phyloP scores from a whole-genome alignment of 2,888 invertebrate genomes.

The Hoplodrina blanda region DNA sequence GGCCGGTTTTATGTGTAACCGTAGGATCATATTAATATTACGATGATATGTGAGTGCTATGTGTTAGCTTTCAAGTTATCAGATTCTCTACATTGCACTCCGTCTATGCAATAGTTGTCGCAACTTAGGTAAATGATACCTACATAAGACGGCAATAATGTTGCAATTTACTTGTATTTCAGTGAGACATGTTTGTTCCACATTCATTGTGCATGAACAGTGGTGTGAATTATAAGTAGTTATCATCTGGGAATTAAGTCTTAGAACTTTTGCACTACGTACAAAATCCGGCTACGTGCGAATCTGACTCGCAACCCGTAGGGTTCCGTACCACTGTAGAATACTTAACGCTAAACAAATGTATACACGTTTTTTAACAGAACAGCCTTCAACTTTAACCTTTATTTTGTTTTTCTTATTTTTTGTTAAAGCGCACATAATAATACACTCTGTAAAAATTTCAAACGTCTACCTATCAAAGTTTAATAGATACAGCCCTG shows the following conservation, averaged over 20 bases:
- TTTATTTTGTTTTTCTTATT: too few relatives aligned
- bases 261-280: constrained; percentile 4
- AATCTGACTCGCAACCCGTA: too few relatives aligned
- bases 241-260: constrained; percentile 32
- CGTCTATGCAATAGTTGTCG: constrained; percentile 22
- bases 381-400: too few relatives aligned
- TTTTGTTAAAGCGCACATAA: too few relatives aligned
- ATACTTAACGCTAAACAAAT: too few relatives aligned
- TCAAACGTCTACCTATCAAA: too few relatives aligned
- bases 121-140: constrained; percentile 39
- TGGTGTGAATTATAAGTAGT: constrained; percentile 29
- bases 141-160: constrained; percentile 17
- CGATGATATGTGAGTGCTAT: constrained; percentile 38
- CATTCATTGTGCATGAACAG: constrained; percentile 14
- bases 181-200: constrained; percentile 14
- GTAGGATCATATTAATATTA: constrained; percentile 25
- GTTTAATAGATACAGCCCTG: too few relatives aligned
- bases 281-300: not conserved
- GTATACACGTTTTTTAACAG: too few relatives aligned
- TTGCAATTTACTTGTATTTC: constrained; percentile 20
- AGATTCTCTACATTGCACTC: constrained; percentile 30
- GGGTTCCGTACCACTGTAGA: too few relatives aligned
- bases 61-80: constrained; percentile 33
- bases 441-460: too few relatives aligned
- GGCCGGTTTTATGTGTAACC: constrained; percentile 57